phyloP scores from a whole-genome alignment of 2,113 vertebrate species.

The Ictalurus punctatus region DNA sequence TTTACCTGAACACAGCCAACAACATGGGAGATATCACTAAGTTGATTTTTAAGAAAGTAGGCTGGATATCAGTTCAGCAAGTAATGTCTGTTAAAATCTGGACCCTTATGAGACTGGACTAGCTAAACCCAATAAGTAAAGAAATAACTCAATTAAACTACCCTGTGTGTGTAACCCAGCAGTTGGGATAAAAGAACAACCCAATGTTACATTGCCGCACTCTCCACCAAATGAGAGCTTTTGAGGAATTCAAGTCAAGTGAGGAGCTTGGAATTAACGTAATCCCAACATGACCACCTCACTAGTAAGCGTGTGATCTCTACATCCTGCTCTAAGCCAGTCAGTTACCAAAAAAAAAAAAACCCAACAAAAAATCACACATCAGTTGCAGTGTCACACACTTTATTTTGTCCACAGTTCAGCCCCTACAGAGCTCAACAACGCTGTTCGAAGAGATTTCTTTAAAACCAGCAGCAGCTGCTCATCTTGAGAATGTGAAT shows the following conservation, averaged over 20 bases:
- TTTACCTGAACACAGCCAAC: neutral
- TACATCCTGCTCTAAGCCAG: neutral
- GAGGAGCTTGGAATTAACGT: neutral
- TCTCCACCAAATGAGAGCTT: neutral
- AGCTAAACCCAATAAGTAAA: neutral
- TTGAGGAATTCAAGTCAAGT: neutral
- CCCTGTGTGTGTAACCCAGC: neutral
- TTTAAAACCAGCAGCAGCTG: constrained; percentile 27
- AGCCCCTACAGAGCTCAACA: constrained; percentile 2
- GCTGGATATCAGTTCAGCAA: neutral
- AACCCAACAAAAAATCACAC: neutral
- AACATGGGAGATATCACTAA: neutral
- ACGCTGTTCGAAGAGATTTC: constrained; percentile 26
- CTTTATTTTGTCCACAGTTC: neutral
- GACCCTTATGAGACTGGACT: neutral
- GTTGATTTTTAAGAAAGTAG: neutral
- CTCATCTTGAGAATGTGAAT: neutral
- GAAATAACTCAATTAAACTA: neutral
- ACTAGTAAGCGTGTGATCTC: neutral
- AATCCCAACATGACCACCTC: neutral
- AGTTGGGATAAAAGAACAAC: neutral
- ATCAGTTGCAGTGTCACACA: neutral
- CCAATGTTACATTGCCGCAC: neutral
- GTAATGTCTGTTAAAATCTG: neutral
- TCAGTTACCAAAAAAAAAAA: neutral